phyloP scores from a whole-genome alignment of 2,113 vertebrate species.

The Xiphophorus maculatus region DNA sequence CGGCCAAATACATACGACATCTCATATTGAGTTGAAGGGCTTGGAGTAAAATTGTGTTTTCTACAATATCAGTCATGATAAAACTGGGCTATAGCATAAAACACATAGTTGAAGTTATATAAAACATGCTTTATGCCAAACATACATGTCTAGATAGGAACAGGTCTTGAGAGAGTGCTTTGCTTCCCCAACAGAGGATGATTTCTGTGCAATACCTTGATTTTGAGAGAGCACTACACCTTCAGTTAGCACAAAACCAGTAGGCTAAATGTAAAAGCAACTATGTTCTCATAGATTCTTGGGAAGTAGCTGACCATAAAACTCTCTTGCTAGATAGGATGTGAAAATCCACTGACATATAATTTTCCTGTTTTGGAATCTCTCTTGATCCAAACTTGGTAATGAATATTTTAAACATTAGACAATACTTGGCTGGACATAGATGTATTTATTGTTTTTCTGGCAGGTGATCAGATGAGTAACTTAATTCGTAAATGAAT shows the following conservation, averaged over 20 bases:
- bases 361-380: slow-evolving; percentile 37
- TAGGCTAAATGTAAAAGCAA: too few species aligned
- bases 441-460: slow-evolving; percentile 61
- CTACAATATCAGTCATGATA: too few species aligned
- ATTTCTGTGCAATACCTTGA: neutral
- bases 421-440: slow-evolving; percentile 20
- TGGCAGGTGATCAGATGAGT: slow-evolving; percentile 43
- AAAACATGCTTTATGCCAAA: too few species aligned
- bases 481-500: slow-evolving; percentile 58
- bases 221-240: neutral
- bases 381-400: neutral
- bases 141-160: too few species aligned
- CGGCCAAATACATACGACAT: too few species aligned
- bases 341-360: slow-evolving; percentile 16
- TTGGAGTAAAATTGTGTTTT: too few species aligned
- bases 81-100: too few species aligned
- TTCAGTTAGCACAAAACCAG: too few species aligned
- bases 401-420: slow-evolving; percentile 39
- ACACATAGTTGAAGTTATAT: too few species aligned
- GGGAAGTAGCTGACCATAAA: slow-evolving; percentile 23
- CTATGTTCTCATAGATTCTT: neutral
- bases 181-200: too few species aligned
- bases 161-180: too few species aligned
- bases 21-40: too few species aligned
- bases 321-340: neutral